phyloP scores from a whole-genome alignment of 2,888 invertebrate genomes.

The Sminthurides aquaticus region DNA sequence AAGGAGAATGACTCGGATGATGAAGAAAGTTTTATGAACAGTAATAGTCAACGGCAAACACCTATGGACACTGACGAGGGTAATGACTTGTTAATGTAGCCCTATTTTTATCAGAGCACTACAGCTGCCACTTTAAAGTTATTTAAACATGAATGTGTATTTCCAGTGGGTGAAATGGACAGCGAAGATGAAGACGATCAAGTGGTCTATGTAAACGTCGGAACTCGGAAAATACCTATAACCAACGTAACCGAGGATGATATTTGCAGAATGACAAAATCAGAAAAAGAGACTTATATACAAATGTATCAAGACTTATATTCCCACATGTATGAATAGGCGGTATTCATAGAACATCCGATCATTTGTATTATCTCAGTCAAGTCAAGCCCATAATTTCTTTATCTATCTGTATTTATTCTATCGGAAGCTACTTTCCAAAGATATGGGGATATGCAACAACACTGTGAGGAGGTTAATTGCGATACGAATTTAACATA shows the following conservation, averaged over 20 bases:
- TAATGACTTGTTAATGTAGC: too few species aligned
- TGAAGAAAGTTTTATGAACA: conserved; percentile 22
- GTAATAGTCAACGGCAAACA: conserved; percentile 25
- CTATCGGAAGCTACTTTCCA: too few species aligned
- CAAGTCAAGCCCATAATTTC: too few species aligned
- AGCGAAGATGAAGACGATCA: conserved; percentile 63
- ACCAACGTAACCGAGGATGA: conserved; percentile 78
- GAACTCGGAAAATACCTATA: conserved; percentile 68
- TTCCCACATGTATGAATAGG: conserved; percentile 73
- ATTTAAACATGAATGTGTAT: too few species aligned
- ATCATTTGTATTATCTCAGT: too few species aligned
- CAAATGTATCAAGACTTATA: conserved; percentile 89
- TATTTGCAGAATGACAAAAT: conserved; percentile 80
- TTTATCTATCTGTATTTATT: too few species aligned
- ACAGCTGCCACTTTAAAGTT: too few species aligned
- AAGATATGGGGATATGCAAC: too few species aligned
- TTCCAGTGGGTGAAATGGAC: conserved; percentile 61
- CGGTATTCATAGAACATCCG: too few species aligned
- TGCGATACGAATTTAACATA: too few species aligned
- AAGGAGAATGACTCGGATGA: conserved; percentile 28
- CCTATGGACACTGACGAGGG: conserved; percentile 26
- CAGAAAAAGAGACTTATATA: conserved; percentile 89
- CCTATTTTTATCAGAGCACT: too few species aligned
- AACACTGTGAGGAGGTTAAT: too few species aligned
- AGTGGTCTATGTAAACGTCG: conserved; percentile 73